phyloP scores from a whole-genome alignment of 2,797 vertebrate species.

The Sebastes steindachneri region DNA sequence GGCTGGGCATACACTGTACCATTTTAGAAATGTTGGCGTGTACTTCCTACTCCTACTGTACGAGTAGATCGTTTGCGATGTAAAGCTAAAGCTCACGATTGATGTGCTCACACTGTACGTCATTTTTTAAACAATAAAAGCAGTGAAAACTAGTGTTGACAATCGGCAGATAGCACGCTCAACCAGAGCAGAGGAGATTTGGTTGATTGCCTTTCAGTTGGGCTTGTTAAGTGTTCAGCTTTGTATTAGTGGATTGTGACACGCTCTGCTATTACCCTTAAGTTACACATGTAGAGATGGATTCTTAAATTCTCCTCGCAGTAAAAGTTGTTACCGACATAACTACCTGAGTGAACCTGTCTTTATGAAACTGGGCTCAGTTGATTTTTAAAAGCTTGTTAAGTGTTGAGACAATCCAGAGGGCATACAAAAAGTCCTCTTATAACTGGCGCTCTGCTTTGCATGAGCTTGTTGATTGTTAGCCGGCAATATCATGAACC shows the following conservation, averaged over 20 bases:
- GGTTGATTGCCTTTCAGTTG: background rate
- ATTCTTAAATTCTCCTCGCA: background rate
- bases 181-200: background rate
- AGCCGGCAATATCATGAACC: background rate
- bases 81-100: no score
- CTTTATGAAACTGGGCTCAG: background rate
- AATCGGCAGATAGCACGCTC: fast-evolving
- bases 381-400: background rate
- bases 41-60: background rate
- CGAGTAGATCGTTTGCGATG: no score
- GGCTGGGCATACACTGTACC: no score
- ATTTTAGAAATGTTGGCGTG: background rate
- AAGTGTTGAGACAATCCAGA: background rate
- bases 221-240: background rate
- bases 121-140: background rate
- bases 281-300: background rate
- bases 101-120: no score
- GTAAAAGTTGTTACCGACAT: background rate
- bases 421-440: background rate
- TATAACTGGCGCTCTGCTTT: background rate
- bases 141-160: background rate
- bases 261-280: background rate
- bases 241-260: background rate
- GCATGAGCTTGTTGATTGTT: slow-evolving; percentile 17
- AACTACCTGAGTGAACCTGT: background rate